These are phyloP conservation scores for Brassicogethes aeneus DNA, from an alignment of 2,888 invertebrate genomes.

Conservation along the genomic window DNA sequence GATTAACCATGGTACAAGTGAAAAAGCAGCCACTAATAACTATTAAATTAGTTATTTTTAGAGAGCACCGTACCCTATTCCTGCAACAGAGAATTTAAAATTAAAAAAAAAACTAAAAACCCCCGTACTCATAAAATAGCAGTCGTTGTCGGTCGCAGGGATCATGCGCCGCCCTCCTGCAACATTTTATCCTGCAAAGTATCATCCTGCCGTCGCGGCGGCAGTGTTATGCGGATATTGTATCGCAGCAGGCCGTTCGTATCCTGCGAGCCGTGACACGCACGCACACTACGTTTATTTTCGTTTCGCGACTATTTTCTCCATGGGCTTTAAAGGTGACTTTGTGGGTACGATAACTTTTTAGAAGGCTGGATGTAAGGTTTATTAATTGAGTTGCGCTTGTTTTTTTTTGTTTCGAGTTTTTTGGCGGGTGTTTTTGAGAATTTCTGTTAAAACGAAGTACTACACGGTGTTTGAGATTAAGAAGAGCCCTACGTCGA, in stretches of 20 bases:
- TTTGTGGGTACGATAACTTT: no score
- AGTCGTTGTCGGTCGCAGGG: no score
- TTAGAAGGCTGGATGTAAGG: background rate
- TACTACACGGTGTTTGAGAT: conserved; percentile 40
- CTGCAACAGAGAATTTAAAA: no score
- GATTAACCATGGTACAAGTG: no score
- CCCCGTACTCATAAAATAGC: no score
- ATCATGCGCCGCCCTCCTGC: background rate
- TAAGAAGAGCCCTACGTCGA: conserved; percentile 31
- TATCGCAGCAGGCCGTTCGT: background rate
- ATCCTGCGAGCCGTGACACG: background rate
- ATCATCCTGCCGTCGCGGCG: background rate
- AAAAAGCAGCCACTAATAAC: no score
- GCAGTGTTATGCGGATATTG: background rate
- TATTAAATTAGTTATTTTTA: no score
- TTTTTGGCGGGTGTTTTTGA: background rate
- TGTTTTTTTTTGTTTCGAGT: background rate
- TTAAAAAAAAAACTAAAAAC: no score
- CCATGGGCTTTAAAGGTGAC: no score
- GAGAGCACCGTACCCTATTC: no score
- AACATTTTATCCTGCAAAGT: background rate
- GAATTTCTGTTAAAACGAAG: conserved; percentile 34
- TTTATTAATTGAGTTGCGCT: background rate
- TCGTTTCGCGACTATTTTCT: background rate
- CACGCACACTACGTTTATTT: background rate